Base-by-base conservation (phyloP, 2,113 vertebrate species). In the Sciurus niger region DNA sequence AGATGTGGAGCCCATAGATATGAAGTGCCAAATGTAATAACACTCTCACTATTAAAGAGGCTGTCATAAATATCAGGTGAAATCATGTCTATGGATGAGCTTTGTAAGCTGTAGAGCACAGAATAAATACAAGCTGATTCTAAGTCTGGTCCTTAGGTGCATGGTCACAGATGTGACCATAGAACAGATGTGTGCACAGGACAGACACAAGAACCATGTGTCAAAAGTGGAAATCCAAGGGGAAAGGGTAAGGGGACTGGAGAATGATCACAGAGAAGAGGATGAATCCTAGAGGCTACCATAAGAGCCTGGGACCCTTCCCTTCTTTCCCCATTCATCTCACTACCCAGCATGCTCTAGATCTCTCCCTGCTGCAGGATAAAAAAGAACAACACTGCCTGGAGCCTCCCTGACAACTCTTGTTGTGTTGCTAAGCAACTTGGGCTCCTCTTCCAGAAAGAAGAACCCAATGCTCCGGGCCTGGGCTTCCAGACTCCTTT, bases 341-440 rank as follows among this genome's bases (percentile, higher is more conserved):
- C 67, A 22, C 17, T 43, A 68, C 14, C 34, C 48, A 37, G 12
- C 13, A 22, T 65, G 32, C 8, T 32, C 65, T 46, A 46, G 76
- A 60, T 73, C 55, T 82, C 91, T 87, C 40, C 24, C 20, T 37
- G 11, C 48, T 95, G 76, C 76, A 85, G 76, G 37, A 91, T n/a
- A 6, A 58, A 70, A 88, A 82, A 20, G 73, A 28, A 79, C 48
- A 84, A 28, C 13, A 6, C 83, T 89, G 58, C 65, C 40, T 48
- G 48, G 86, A 91, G 79, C 89, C 51, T 96, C 89, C 89, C 76
- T 96, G 79, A 94, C 80, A 96, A 84, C 82, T 92, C n/a, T n/a
- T 87, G 74, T 53, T 89, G 72, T 89, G 96, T 96, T 97, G 97
- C 98, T 97, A 96, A 96, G 96, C 95, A 97, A 98, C 94, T 68